Conservation (phyloP, 2,113 vertebrate species). For the Pholis gunnellus region DNA sequence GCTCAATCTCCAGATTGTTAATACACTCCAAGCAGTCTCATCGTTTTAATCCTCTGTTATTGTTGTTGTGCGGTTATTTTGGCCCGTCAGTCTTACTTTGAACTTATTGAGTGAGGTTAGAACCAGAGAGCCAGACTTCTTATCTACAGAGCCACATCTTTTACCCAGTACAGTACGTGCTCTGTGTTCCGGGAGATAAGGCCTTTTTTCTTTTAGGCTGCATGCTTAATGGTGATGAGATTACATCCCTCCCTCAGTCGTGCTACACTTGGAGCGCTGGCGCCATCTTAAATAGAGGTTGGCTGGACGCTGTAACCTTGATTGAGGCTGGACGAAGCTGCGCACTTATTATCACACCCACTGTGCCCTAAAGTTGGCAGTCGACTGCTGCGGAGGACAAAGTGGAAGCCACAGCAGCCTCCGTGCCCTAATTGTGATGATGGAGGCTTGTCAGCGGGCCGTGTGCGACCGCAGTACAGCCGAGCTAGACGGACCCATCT, state of each 20-base stretch:
- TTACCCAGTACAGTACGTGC: constrained; percentile 1
- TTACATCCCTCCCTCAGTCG: constrained; percentile 23
- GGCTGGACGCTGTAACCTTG: constrained; percentile 32
- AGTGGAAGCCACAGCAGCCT: constrained; percentile 33
- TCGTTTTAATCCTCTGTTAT: constrained; percentile 14
- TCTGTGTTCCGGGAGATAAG: constrained; percentile 31
- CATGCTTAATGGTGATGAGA: constrained; percentile 35
- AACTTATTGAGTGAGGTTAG: constrained; percentile 26
- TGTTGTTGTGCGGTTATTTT: neutral
- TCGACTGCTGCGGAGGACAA: constrained; percentile 40
- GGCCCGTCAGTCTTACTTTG: constrained; percentile 9
- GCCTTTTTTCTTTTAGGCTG: constrained; percentile 36
- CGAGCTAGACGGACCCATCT: constrained; percentile 34
- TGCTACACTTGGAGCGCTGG: constrained; percentile 30
- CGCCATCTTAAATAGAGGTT: constrained; percentile 52
- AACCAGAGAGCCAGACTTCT: constrained; percentile 27
- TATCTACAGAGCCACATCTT: constrained; percentile 14
- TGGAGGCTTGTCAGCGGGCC: constrained; percentile 42
- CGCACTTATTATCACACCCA: constrained; percentile 37
- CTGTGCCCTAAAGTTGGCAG: constrained; percentile 47
- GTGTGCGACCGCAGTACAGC: constrained; percentile 31
- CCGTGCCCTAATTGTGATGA: constrained; percentile 55
- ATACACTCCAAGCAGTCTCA: neutral
- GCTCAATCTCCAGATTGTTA: constrained; percentile 1
- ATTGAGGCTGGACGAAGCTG: constrained; percentile 36